Percentiles rank a stretch among this genome's conserved stretches.
phyloP scores from a whole-genome alignment of 2,113 vertebrate species.

The Brachypodius melanocephalos region DNA sequence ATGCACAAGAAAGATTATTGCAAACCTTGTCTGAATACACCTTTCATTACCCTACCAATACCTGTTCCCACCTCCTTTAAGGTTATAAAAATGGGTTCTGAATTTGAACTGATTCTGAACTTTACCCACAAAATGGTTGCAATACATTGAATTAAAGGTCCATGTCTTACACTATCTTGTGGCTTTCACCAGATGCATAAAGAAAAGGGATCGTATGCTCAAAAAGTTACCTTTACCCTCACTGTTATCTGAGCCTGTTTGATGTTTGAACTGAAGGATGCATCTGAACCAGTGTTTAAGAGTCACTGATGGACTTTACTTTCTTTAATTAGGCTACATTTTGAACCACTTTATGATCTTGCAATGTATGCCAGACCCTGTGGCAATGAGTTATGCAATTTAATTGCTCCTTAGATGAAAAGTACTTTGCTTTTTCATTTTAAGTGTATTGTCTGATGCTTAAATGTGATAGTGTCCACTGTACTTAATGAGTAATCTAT shows the following conservation, averaged over 20 bases:
- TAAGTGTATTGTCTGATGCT: neutral
- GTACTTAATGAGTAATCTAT: neutral
- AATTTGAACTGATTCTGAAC: neutral
- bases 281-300: neutral
- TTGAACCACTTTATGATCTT: neutral
- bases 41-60: neutral
- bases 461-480: neutral
- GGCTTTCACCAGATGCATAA: neutral
- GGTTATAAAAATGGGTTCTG: neutral
- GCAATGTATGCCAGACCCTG: neutral
- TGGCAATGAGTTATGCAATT: neutral
- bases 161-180: neutral
- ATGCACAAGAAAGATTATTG: neutral
- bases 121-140: neutral
- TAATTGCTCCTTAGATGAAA: conserved; percentile 10
- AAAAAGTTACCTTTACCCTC: neutral
- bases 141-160: neutral
- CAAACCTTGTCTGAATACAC: neutral
- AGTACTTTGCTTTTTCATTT: neutral
- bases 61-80: neutral
- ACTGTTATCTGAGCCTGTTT: neutral
- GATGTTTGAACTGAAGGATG: neutral
- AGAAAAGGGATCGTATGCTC: neutral
- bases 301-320: neutral
- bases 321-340: neutral